Base-by-base conservation (phyloP, 1,140 invertebrate genomes). In the Homalodisca vitripennis region DNA sequence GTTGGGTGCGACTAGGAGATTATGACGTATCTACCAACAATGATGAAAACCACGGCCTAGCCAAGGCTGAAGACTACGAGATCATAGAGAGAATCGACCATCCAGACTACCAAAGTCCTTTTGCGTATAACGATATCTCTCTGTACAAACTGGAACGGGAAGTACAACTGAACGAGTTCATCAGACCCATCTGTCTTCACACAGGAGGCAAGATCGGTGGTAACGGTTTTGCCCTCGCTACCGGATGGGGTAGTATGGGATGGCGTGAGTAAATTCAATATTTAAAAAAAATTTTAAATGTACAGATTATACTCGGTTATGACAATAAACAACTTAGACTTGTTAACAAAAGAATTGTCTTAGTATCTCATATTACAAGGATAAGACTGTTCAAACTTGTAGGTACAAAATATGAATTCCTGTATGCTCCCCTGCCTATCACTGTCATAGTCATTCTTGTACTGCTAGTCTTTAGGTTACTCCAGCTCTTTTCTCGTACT, bases 111-210 rank as follows among this genome's bases (percentile, higher is more conserved):
- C 77, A 76, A 6, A 72, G 77, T 14, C 78, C 78, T 0, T 71
- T 74, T 2, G 82, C 81, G 67, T 87, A 88, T 67, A 75, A 87
- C 70, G 87, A 88, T 72, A 80, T 89, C 32, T 84, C 83, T 0
- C 73, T 88, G 20, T 62, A 88, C 1, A 83, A 80, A 71, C 68
- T 85, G 24, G 74, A 79, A 13, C 69, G 70, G 29, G 73, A 79
- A 10, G 74, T 83, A 0, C 20, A 46, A 27, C 74, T 82, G 31
- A 77, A 73, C 67, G 51, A 75, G 30, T 75, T 74, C 48, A 75
- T 81, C 1, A 77, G 79, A 62, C 84, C 80, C 67, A 83, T 77
- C 22, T 86, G 78, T 78, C 80, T 79, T 0, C 77, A 77, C 73
- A 79, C 75, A 0, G 78, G 77, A 6, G 30, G 48, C 24, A 26